Conservation (phyloP, 2,113 vertebrate species). For the Eidolon helvum region DNA sequence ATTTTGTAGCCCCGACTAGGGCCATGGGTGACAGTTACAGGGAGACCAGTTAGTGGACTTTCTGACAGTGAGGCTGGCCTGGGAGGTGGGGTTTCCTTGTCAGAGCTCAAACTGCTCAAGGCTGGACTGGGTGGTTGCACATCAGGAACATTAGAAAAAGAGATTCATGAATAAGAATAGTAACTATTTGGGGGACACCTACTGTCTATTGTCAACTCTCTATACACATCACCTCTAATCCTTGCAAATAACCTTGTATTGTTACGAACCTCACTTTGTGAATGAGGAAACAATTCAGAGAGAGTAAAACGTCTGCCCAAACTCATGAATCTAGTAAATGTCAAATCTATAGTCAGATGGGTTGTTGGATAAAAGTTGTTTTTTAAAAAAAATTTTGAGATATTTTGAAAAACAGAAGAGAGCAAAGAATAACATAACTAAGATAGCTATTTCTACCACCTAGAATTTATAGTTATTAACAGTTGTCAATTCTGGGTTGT, state of each 20-base stretch:
- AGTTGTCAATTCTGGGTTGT: neutral
- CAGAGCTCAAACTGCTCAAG: neutral
- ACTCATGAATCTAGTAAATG: neutral
- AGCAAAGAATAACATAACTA: neutral
- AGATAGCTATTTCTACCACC: neutral
- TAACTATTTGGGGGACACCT: neutral
- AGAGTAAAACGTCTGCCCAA: neutral
- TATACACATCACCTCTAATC: neutral
- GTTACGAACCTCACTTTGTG: neutral
- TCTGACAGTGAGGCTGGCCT: neutral
- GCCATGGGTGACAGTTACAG: neutral
- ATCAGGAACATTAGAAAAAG: neutral
- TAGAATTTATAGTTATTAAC: neutral
- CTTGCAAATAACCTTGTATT: neutral
- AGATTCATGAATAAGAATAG: neutral
- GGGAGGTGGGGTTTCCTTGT: neutral
- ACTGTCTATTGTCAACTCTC: neutral
- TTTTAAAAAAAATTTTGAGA: neutral
- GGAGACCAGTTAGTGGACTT: neutral
- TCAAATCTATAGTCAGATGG: neutral
- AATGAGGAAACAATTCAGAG: neutral
- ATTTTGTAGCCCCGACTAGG: neutral
- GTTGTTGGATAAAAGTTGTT: neutral
- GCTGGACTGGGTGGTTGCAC: neutral
- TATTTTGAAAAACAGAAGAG: constrained; percentile 4